Conservation (phyloP, 2,888 invertebrate genomes). For the Thysanoteuthis rhombus region DNA sequence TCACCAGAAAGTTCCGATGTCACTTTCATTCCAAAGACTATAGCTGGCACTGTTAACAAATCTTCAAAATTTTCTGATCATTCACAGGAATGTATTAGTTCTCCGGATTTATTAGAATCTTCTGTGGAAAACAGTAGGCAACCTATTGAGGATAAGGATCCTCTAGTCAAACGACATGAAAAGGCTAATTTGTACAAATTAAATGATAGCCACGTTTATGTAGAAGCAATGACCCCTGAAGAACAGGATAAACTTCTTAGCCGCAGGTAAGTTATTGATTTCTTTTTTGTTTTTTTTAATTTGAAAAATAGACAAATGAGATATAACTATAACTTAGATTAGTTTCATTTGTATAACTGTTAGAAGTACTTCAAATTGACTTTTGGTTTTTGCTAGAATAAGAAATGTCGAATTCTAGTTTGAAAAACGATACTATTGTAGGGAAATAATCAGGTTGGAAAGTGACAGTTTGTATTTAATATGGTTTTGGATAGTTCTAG, state of each 20-base stretch:
- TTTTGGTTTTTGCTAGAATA: too few species aligned
- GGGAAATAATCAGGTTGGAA: too few species aligned
- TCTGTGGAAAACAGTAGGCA: neutral
- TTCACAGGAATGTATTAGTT: too few species aligned
- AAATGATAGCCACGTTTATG: neutral
- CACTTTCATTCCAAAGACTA: slow-evolving; percentile 18
- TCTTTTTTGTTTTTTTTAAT: neutral
- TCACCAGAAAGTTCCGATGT: neutral
- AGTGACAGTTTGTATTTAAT: too few species aligned
- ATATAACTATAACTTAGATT: neutral
- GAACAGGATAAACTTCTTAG: slow-evolving; percentile 31
- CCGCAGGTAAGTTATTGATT: slow-evolving; percentile 25
- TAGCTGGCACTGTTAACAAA: neutral
- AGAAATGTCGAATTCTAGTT: too few species aligned
- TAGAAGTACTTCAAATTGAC: neutral
- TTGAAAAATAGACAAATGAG: neutral
- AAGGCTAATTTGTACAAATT: neutral
- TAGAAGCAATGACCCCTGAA: slow-evolving; percentile 19
- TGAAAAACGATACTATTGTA: too few species aligned
- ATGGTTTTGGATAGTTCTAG: too few species aligned
- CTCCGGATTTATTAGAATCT: neutral
- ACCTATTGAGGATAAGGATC: neutral
- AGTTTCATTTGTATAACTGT: neutral
- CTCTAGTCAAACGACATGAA: neutral
- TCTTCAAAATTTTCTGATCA: slow-evolving; percentile 18